Evolutionary conservation across 1,140 invertebrate species (phyloP).

Genomic region (Copidosoma floridanum): DNA sequence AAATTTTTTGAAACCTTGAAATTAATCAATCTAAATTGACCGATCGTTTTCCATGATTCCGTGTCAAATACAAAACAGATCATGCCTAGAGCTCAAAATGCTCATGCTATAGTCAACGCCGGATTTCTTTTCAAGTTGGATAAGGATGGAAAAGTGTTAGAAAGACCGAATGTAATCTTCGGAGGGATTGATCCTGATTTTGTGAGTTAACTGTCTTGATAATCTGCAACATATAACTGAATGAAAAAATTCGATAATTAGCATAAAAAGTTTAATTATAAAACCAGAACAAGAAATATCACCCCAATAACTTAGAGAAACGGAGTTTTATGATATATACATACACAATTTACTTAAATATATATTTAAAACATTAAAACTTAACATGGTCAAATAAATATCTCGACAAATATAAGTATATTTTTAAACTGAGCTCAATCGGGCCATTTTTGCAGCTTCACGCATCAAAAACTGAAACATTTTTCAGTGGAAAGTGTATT

Average conservation of each 20-base stretch:
- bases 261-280: not conserved
- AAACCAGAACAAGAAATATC: too few relatives aligned
- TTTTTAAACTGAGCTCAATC: too few relatives aligned
- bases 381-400: too few relatives aligned
- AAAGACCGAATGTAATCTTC: constrained; percentile 60
- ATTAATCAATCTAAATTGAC: too few relatives aligned
- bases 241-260: not conserved
- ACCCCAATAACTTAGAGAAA: too few relatives aligned
- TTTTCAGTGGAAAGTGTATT: constrained; percentile 61
- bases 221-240: not conserved
- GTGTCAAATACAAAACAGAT: constrained; percentile 58
- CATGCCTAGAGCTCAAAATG: constrained; percentile 77
- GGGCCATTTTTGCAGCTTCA: constrained; percentile 60
- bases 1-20: too few relatives aligned
- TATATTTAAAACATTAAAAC: too few relatives aligned
- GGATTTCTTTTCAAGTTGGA: constrained; percentile 72
- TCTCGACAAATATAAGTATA: too few relatives aligned
- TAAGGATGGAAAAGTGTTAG: constrained; percentile 46
- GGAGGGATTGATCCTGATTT: constrained; percentile 71
- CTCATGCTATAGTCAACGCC: constrained; percentile 80
- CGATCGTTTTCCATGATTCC: too few relatives aligned
- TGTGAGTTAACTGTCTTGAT: too few relatives aligned
- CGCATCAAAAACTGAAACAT: constrained; percentile 67
- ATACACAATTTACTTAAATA: too few relatives aligned
- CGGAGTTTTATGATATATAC: too few relatives aligned